Evolutionary conservation across 2,113 vertebrate genomes (phyloP), one percentile per base, ranked within the genome.

Genomic region (Sclerurus mexicanus): DNA sequence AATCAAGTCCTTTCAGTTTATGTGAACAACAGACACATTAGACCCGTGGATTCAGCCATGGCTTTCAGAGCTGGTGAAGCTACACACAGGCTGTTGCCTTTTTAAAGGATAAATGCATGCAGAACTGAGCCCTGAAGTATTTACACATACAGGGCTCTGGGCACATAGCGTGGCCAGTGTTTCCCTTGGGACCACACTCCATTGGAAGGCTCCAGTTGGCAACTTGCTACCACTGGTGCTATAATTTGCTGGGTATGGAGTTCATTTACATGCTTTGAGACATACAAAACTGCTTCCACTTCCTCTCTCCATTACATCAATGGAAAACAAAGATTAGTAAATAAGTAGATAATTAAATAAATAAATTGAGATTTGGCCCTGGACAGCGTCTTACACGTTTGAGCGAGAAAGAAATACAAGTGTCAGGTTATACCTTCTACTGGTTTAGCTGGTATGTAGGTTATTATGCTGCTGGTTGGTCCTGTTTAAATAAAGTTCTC

Each of bases 111-210:
- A 77, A 90, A 77, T 5, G 3, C 24, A 37, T 33, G 18, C 14
- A 88, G 39, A 86, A 33, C 14, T 5, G 3, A 89, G 52, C 24
- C 55, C 59, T 81, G 37, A 74, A 87, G 23, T 52, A 28, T 79
- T 91, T 68, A 21, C 40, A 82, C 6, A 40, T 31, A 40, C 2
- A 1, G 18, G 23, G 21, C 17, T 87, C 53, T 67, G 50, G 42
- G 35, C 52, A 75, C 24, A 5, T 58, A 5, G 74, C 16, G 4
- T 44, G 52, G 24, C 20, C 73, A 37, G 33, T 10, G 40, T 60
- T 71, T 71, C 30, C 49, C 44, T 7, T 0, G 1, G 60, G 47
- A 78, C 19, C 21, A 73, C 0, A 0, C 7, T 66, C 28, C 7
- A 2, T 2, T 23, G 50, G 74, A 92, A 81, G 24, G n/a, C 47